Percentiles rank a stretch among this genome's conserved stretches.
phyloP scores from a whole-genome alignment of 2,113 vertebrate species.

The Entosphenus tridentatus region DNA sequence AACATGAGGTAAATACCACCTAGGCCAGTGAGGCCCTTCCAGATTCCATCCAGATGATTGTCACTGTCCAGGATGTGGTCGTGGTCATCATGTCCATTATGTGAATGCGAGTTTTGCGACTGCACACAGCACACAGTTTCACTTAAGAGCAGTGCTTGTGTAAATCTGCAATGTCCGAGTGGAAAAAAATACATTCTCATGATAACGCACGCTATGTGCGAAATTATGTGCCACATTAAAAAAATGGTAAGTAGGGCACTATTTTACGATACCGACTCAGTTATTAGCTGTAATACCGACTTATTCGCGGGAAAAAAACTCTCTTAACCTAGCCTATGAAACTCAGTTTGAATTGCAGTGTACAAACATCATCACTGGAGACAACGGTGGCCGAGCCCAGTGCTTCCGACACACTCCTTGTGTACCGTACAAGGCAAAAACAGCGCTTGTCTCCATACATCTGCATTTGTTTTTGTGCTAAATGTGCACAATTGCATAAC shows the following conservation, averaged over 20 bases:
- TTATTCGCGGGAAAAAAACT: no score
- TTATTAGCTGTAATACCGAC: background rate
- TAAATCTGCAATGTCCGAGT: no score
- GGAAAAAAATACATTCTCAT: constrained; percentile 5
- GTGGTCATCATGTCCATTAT: constrained; percentile 21
- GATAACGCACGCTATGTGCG: background rate
- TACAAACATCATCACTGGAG: no score
- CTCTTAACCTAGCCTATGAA: no score
- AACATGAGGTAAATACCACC: constrained; percentile 85
- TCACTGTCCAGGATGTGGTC: constrained; percentile 21
- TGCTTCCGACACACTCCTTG: no score
- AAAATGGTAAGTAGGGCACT: background rate
- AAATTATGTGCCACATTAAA: background rate
- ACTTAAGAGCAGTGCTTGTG: no score
- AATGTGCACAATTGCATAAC: background rate
- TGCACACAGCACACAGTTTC: constrained; percentile 13
- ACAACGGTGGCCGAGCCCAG: no score
- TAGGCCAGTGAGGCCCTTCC: constrained; percentile 76
- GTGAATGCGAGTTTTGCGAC: constrained; percentile 63
- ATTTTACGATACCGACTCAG: background rate
- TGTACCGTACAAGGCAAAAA: no score
- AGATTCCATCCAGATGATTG: constrained; percentile 50
- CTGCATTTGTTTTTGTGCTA: background rate
- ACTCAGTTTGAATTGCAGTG: no score
- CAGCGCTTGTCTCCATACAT: background rate